Base-by-base conservation (phyloP, 2,113 vertebrate species). In the Mesitornis unicolor region DNA sequence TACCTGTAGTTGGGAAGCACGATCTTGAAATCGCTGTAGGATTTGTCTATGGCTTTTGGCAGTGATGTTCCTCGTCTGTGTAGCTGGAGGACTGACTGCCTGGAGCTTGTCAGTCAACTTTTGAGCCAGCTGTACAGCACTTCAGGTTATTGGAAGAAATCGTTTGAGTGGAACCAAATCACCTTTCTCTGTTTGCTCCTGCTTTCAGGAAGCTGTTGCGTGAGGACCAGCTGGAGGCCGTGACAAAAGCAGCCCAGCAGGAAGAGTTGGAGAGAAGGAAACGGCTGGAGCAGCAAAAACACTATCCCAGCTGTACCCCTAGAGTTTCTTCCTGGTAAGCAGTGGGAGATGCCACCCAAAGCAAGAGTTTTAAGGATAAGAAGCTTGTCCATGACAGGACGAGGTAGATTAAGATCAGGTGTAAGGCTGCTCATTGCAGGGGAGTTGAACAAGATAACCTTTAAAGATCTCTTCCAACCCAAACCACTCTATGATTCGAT, bases 161-260 rank as follows among this genome's bases (percentile, higher is more conserved):
- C 45, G 13, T 78, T 61, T 53, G 33, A 77, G 10, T 53, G 21
- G 84, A 87, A 94, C 35, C 26, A 53, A 68, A 57, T 43, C n/a
- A 10, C 0, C 0, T 68, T 86, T 84, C 42, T 89, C 35, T 95
- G 8, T 82, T 89, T 63, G 24, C 81, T 90, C 50, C 16, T 67
- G 57, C 33, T 31, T 87, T 97, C 97, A 99, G 99, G 97, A 99
- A 99, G 97, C 97, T 99, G 85, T 98, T 99, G 73, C 99, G 99
- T 81, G 99, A 99, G 94, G 99, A 99, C 97, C 99, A 99, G 79
- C 97, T 99, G 91, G 99, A 99, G 97, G 98, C 99, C 3, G 99
- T 99, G 92, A 99, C 99, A 95, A 99, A 99, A 98, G 99, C 99
- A 83, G 99, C 99, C 69, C 99, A 99, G 88, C 99, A 99, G 96